phyloP scores from a whole-genome alignment of 1,140 invertebrate genomes.

The Caenorhabditis briggsae region DNA sequence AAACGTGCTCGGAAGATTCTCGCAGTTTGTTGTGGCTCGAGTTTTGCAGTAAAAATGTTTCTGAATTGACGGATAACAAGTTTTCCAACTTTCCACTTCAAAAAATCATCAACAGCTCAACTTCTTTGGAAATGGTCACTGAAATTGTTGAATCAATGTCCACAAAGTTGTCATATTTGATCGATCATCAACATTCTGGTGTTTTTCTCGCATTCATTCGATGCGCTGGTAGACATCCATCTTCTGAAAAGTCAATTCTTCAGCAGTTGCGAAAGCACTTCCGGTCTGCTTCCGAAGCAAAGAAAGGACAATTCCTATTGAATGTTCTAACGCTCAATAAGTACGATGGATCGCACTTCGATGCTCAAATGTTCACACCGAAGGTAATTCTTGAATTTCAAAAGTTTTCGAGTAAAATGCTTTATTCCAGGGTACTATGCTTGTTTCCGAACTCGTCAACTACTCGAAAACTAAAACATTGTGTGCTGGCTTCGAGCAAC shows the following conservation, averaged over 20 bases:
- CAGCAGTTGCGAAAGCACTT: constrained; percentile 46
- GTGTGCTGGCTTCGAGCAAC: not conserved
- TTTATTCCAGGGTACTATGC: constrained; percentile 51
- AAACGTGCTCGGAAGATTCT: not conserved
- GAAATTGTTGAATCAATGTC: constrained; percentile 48
- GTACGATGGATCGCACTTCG: constrained; percentile 46
- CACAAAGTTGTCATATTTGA: not conserved
- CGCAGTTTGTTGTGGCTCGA: constrained; percentile 21
- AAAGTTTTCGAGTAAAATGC: not conserved
- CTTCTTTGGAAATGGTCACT: constrained; percentile 25
- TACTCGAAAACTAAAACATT: constrained; percentile 47
- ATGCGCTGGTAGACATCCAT: constrained; percentile 18
- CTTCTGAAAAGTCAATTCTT: constrained; percentile 1
- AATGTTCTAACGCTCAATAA: constrained; percentile 49
- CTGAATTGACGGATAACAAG: constrained; percentile 11
- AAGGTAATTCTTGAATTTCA: constrained; percentile 32
- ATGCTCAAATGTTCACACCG: constrained; percentile 15
- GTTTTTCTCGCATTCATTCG: not conserved
- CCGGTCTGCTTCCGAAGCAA: not conserved
- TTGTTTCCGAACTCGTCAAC: constrained; percentile 49
- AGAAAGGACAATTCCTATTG: constrained; percentile 51
- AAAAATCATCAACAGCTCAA: constrained; percentile 27
- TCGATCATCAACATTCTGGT: constrained; percentile 13
- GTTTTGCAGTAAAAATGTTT: constrained; percentile 3
- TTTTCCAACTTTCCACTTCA: constrained; percentile 29